A percentile compares a stretch with the other conserved stretches of the same genome.
These are phyloP conservation scores for Lacerta agilis DNA, from an alignment of 2,797 vertebrate genomes.

Conservation along the genomic window DNA sequence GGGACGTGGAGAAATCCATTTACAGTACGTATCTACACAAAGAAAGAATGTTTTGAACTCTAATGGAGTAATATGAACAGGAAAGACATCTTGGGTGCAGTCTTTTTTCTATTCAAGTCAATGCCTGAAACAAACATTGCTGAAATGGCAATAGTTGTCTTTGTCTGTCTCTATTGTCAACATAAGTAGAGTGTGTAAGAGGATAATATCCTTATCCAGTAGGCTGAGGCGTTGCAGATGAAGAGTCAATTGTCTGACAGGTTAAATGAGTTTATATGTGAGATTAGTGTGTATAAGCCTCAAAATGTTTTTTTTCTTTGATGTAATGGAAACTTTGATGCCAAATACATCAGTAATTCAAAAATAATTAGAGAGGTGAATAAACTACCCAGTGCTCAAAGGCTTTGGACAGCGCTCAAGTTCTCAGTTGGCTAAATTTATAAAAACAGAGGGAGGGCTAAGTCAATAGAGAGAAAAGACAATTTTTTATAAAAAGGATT, in stretches of 20 bases:
- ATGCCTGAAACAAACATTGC: constrained; percentile 10
- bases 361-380: constrained; percentile 27
- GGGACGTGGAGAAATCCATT: not conserved
- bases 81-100: not conserved
- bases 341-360: constrained; percentile 21
- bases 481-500: not conserved
- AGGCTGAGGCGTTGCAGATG: constrained; percentile 41
- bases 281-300: constrained; percentile 30
- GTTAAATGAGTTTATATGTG: constrained; percentile 45
- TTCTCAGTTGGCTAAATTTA: not conserved
- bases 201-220: constrained; percentile 34
- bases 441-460: constrained; percentile 1
- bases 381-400: constrained; percentile 11
- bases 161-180: constrained; percentile 19
- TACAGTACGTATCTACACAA: constrained; percentile 27
- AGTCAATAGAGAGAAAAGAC: not conserved
- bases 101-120: constrained; percentile 4
- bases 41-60: constrained; percentile 4
- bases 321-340: constrained; percentile 31
- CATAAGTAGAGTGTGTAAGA: constrained; percentile 6
- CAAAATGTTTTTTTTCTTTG: constrained; percentile 44
- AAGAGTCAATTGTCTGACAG: constrained; percentile 35
- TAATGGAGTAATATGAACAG: constrained; percentile 7
- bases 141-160: not conserved
- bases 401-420: not conserved